These are phyloP conservation scores for Drosophila virilis DNA, from an alignment of 1,140 invertebrate species.

Conservation along the genomic window DNA sequence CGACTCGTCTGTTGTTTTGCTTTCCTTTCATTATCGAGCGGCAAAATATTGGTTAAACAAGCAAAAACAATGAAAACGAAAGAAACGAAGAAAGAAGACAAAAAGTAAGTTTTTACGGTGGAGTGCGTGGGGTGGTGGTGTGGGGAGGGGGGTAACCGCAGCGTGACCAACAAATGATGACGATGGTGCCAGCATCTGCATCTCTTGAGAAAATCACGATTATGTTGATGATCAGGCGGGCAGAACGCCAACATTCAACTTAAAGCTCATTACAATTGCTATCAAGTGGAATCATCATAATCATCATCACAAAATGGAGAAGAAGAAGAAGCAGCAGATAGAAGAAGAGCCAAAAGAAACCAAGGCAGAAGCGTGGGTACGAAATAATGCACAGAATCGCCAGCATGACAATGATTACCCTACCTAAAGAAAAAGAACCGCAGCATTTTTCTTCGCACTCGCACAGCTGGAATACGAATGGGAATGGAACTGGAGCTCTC, in stretches of 20 bases:
- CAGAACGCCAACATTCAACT: conserved; percentile 54
- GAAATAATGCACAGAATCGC: conserved; percentile 76
- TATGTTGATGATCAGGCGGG: conserved; percentile 65
- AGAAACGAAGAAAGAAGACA: conserved; percentile 38
- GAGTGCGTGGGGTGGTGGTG: neutral
- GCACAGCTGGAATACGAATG: conserved; percentile 45
- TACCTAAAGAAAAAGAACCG: conserved; percentile 31
- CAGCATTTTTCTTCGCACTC: conserved; percentile 49
- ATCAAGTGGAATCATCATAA: conserved; percentile 56
- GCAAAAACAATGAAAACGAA: conserved; percentile 78
- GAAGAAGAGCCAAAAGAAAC: neutral
- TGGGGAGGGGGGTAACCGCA: conserved; percentile 42
- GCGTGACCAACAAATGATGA: conserved; percentile 75
- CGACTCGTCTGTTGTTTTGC: conserved; percentile 55
- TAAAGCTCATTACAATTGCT: conserved; percentile 70
- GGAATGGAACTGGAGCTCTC: conserved; percentile 34
- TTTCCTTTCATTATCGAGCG: conserved; percentile 80
- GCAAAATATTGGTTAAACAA: conserved; percentile 80
- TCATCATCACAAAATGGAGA: conserved; percentile 19
- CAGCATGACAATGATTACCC: conserved; percentile 75
- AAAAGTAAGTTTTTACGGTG: conserved; percentile 28
- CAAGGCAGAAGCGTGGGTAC: conserved; percentile 64
- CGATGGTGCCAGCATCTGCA: conserved; percentile 71
- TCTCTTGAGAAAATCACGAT: conserved; percentile 63
- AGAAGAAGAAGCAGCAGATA: neutral